Conservation (phyloP, 1,140 invertebrate species). For the Rhizoglyphus robini region DNA sequence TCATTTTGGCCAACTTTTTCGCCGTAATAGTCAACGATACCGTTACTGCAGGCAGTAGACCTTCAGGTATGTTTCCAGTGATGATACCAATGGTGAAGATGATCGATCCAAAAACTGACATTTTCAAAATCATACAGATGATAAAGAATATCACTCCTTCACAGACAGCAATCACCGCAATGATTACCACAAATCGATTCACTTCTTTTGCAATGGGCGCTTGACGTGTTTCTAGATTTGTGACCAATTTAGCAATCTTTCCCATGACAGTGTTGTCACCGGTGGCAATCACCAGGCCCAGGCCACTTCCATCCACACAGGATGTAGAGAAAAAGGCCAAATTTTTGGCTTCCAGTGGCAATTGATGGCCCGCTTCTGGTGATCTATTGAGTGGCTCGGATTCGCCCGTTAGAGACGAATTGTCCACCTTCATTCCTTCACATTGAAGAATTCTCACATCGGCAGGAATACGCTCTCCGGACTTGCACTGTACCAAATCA, state of each 20-base stretch:
- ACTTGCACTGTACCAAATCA: conserved; percentile 62
- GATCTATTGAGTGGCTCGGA: conserved; percentile 47
- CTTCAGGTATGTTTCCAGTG: conserved; percentile 76
- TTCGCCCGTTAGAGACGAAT: conserved; percentile 61
- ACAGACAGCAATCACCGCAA: conserved; percentile 26
- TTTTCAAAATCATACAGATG: too few species aligned
- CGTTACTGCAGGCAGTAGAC: conserved; percentile 82
- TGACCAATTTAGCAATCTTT: conserved; percentile 86
- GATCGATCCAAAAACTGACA: conserved; percentile 71
- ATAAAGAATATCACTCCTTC: neutral
- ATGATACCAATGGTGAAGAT: conserved; percentile 97
- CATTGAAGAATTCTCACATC: conserved; percentile 8
- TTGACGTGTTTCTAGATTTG: conserved; percentile 52
- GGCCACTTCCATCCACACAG: conserved; percentile 49
- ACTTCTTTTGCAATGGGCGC: conserved; percentile 47
- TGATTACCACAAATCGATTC: conserved; percentile 49
- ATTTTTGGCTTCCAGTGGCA: conserved; percentile 52
- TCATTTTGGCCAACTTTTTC: conserved; percentile 64
- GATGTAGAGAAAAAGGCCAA: conserved; percentile 57
- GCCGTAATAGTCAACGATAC: conserved; percentile 31
- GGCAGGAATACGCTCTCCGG: conserved; percentile 49
- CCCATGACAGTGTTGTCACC: conserved; percentile 97
- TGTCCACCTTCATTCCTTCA: conserved; percentile 37
- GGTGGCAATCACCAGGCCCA: conserved; percentile 85
- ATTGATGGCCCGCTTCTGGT: neutral